Base-by-base conservation (phyloP, 1,140 invertebrate genomes). In the roundworm (Caenorhabditis elegans) region DNA sequence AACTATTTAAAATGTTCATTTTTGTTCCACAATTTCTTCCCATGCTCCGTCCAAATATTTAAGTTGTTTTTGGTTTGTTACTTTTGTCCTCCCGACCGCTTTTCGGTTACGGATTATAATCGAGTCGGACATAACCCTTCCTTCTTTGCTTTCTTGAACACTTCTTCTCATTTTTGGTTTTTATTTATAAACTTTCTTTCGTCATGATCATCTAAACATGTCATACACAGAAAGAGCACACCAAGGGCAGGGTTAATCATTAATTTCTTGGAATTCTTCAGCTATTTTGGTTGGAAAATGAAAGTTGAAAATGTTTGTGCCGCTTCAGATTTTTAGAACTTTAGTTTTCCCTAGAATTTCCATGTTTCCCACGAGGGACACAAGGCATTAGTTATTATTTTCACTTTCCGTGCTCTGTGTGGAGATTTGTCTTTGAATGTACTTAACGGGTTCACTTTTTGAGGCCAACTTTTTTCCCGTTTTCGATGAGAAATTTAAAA, bases 101-200 rank as follows among this genome's bases (percentile, higher is more conserved):
- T 15, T 15, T 43, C 15, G 39, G 39, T 15, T 5, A 15, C 39
- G 60, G 60, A 70, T 70, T 70, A 70, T 70, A 70, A 70, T 70
- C 60, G 60, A 70, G 60, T 70, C 60, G 60, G 60, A 39, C 60
- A 31, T 70, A 70, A 70, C 22, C 49, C 49, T n/a, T 53, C 34
- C n/a, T 10, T 15, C 28, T 39, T 36, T n/a, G n/a, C n/a, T n/a
- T n/a, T 39, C 22, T n/a, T 26, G 60, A 70, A 70, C 31, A 39
- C 60, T 70, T 70, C 39, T 22, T 36, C 31, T 28, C n/a, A 11
- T 39, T 22, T 70, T 70, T 43, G 39, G 39, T 43, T 8, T 43
- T 43, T 43, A n/a, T n/a, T n/a, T n/a, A n/a, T n/a, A n/a, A n/a
- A n/a, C 46, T 8, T 17, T 48, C 15, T 60, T 22, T 60, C 28